These are phyloP conservation scores for Horisme vitalbata DNA, from an alignment of 2,888 invertebrate genomes.

Conservation along the genomic window DNA sequence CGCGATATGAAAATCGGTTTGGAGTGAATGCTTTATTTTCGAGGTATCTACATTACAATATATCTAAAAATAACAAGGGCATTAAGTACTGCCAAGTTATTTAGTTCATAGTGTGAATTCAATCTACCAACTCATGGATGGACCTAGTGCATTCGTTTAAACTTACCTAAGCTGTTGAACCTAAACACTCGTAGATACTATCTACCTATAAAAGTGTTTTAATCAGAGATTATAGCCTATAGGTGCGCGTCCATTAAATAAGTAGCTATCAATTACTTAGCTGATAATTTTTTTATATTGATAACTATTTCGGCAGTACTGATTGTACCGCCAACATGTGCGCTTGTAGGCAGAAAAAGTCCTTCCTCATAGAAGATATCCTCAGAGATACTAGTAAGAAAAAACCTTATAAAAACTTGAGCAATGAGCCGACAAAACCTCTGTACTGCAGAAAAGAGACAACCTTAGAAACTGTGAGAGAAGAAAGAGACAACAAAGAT, in stretches of 20 bases:
- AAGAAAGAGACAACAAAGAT: conserved; percentile 13
- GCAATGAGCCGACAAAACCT: conserved; percentile 54
- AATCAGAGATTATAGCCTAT: conserved; percentile 64
- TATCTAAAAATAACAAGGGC: no score
- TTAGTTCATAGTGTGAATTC: no score
- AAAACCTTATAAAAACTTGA: conserved; percentile 54
- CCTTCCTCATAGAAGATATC: conserved; percentile 73
- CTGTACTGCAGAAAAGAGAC: conserved; percentile 43
- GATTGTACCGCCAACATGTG: conserved; percentile 63
- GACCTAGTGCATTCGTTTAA: no score
- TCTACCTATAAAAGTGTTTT: conserved; percentile 12
- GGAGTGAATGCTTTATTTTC: no score
- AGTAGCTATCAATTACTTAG: conserved; percentile 77
- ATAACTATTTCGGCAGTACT: conserved; percentile 71
- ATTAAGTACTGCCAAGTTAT: no score
- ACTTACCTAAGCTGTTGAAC: background rate
- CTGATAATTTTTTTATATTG: conserved; percentile 62
- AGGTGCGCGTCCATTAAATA: conserved; percentile 74
- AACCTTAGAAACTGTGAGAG: conserved; percentile 16
- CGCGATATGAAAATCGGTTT: no score
- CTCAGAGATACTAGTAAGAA: conserved; percentile 57
- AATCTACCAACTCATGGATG: no score
- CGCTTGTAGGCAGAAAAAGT: conserved; percentile 72
- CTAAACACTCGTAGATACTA: no score
- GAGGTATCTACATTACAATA: no score